These are phyloP conservation scores for human DNA, from an alignment of 2,113 vertebrate species.

Conservation along the genomic window DNA sequence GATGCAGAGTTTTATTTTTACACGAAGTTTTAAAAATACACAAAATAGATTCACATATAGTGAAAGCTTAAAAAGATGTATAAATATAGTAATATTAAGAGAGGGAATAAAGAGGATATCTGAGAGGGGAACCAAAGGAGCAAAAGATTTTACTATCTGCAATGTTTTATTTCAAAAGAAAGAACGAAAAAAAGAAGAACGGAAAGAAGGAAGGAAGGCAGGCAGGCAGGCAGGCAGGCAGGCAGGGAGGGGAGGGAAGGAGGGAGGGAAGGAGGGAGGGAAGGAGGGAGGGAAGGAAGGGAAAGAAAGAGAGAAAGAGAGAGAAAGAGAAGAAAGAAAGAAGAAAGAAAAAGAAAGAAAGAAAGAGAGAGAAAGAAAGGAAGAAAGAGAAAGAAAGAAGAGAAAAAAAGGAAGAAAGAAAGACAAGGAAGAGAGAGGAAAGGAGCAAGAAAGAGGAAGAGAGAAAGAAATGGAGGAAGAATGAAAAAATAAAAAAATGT, in stretches of 20 bases:
- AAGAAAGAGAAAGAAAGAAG: neutral
- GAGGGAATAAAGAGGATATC: neutral
- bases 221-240: neutral
- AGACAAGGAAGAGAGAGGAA: neutral
- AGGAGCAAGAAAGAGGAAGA: no score
- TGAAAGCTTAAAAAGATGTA: neutral
- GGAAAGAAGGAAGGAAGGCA: no score
- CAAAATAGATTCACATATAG: neutral
- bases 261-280: neutral
- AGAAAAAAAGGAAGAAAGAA: neutral
- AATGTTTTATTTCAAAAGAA: neutral
- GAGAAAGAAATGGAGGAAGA: neutral
- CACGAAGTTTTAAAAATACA: neutral
- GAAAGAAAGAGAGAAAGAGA: accelerated
- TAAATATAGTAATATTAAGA: neutral
- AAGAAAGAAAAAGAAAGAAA: neutral
- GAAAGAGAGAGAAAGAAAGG: accelerated
- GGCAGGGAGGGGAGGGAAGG: no score
- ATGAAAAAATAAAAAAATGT: neutral
- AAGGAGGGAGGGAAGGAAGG: neutral
- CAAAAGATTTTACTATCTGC: neutral
- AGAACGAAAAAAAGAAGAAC: neutral
- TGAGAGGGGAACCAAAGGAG: neutral
- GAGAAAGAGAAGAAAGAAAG: neutral
- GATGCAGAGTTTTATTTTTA: neutral